Evolutionary conservation across 2,888 invertebrate species (phyloP), one percentile per base, ranked within the genome.

Genomic region (Macrophya alboannulata): DNA sequence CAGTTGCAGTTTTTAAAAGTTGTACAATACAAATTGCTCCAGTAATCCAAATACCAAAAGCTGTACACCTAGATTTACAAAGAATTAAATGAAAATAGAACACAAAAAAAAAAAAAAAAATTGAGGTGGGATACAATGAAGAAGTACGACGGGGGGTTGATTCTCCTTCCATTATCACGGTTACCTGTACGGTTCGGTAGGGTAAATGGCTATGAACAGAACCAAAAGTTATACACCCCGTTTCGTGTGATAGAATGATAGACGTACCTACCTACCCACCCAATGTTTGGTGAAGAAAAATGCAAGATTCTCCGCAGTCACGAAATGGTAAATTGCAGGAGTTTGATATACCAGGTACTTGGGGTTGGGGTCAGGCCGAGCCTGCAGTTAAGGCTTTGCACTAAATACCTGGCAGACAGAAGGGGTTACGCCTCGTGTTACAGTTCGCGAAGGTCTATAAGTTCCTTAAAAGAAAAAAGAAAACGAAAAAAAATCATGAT

Each of bases 281-380:
- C 40, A 71, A 21, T 93, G 93, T 93, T 93, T 89, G 89, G 88
- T 90, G 92, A 93, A 93, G 93, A 93, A 93, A 93, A 93, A 93
- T 93, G 93, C 93, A 93, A 93, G 93, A 93, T 93, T 93, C 92
- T 91, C 92, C 92, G 92, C 93, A 93, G 93, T 93, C 93, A 93
- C 93, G 93, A 93, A 93, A 93, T 93, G 92, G 93, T 93, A 93
- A 93, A 93, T 93, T 93, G 92, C 92, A 92, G 55, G 62, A 62
- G 93, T 93, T 71, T 93, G 91, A 87, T 92, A 31, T 31, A 31
- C 31, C 31, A 31, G 3, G 1, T 31, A 93, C 92, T 93, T 92
- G 89, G 90, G 25, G 3, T 25, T 48, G 8, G 62, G 51, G 21
- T 45, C 31, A 25, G 25, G 48, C 9, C 71, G 71, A 72, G 40